Evolutionary conservation across 2,888 invertebrate species (phyloP), one percentile per base, ranked within the genome.

Genomic region (Caenorhabditis zanzibari): DNA sequence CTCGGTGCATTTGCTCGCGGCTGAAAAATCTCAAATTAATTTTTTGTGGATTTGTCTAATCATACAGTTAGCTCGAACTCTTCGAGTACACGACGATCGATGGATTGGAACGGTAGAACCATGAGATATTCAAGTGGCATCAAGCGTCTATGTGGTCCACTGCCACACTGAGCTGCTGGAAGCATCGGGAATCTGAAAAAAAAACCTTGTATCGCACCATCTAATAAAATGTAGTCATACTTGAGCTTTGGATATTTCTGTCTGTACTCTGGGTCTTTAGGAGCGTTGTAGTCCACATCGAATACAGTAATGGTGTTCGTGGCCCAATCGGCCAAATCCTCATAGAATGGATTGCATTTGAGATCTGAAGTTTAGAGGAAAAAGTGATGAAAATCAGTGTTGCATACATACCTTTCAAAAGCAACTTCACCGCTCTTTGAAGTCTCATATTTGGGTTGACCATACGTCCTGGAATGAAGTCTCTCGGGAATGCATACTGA

Each of bases 11-110:
- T 84, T 0, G 84, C 84, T 10, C 79, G 66, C 9, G 84, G 84
- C 84, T 84, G 58, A 58, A 81, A 64, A 9, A 47, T 59, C 14
- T 5, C 22, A 7, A 38, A 12, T n/a, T 2, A 38, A 6, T 38
- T 10, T 10, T 38, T 38, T 32, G 9, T 24, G 1, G 10, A 38
- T 54, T 24, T 26, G 41, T 0, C 24, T 24, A 41, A 12, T 24
- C 77, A 19, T 38, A 84, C 84, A n/a, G 76, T 81, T 4, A 84
- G 56, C 26, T 84, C 81, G 47, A 84, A 84, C 59, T 79, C 81
- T 54, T 77, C 81, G 0, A 84, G 54, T 3, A 81, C 81, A 19
- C 74, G 68, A 3, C 75, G 71, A 47, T 84, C 81, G 9, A 84
- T 64, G 2, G 81, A 72, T 52, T 81, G 81, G 38, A 49, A 84